A percentile compares a stretch with the other conserved stretches of the same genome.
Conservation (phyloP, 2,113 vertebrate species). For the Ictalurus punctatus region DNA sequence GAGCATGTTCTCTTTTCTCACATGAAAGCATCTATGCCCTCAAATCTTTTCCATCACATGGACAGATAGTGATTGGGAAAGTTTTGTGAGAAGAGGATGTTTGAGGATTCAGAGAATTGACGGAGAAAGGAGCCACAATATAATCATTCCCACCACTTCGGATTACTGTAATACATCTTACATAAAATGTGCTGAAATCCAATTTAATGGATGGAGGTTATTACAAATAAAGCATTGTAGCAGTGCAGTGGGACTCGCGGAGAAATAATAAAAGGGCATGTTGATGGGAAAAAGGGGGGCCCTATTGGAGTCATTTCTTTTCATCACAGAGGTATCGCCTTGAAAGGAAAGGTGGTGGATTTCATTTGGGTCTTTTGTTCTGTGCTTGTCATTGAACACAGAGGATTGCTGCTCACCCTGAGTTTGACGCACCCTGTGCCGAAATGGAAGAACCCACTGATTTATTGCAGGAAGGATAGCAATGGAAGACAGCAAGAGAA, state of each 20-base stretch:
- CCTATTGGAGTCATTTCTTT: slow-evolving; percentile 50
- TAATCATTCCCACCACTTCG: slow-evolving; percentile 39
- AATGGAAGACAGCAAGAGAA: slow-evolving; percentile 1
- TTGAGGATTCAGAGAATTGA: slow-evolving; percentile 2
- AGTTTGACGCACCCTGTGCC: slow-evolving; percentile 14
- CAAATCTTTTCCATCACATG: background rate
- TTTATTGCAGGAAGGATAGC: slow-evolving; percentile 46
- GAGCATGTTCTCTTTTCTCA: background rate
- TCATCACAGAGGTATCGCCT: slow-evolving; percentile 44
- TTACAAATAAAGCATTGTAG: slow-evolving; percentile 55
- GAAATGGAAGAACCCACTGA: slow-evolving; percentile 34
- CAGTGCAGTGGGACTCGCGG: slow-evolving; percentile 29
- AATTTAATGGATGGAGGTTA: slow-evolving; percentile 56
- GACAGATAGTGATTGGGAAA: slow-evolving; percentile 29
- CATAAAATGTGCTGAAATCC: slow-evolving; percentile 41
- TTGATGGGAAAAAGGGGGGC: slow-evolving; percentile 4
- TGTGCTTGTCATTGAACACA: slow-evolving; percentile 48
- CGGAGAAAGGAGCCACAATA: slow-evolving; percentile 29
- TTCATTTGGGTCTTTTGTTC: slow-evolving; percentile 52
- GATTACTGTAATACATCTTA: slow-evolving; percentile 49
- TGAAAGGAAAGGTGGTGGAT: slow-evolving; percentile 42
- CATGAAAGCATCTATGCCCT: background rate
- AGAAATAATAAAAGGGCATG: slow-evolving; percentile 52
- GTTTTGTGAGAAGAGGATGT: slow-evolving; percentile 11
- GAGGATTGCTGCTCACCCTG: slow-evolving; percentile 18